Base-by-base conservation (phyloP, 2,888 invertebrate species). In the Blastobasis lacticolella region DNA sequence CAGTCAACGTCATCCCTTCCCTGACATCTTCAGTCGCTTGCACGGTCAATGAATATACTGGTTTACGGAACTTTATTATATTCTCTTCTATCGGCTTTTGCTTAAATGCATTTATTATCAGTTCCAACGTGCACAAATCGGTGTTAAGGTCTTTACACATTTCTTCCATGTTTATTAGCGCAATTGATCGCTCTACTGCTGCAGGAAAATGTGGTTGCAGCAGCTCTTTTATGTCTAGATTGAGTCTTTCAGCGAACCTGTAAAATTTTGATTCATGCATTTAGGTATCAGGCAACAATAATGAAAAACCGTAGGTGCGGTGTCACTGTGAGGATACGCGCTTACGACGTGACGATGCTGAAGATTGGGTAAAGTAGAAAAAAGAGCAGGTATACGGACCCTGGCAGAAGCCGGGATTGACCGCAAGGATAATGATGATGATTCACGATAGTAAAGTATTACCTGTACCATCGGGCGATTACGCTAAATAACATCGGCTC, bases 11-110 rank as follows among this genome's bases (percentile, higher is more conserved):
- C 57, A 89, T 90, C 0, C 93, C 93, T 38, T 85, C 73, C 43
- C 73, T 81, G 4, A 97, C 73, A 65, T 94, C 93, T 0, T 91
- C 88, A 4, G 94, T 89, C 46, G 89, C 90, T 8, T 90, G 92
- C n/a, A 95, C 80, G 10, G 92, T 91, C 56, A 92, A 89, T 51
- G 93, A 93, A 70, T 97, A 97, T 6, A 97, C 83, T 0, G 96
- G 95, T 57, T 91, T 79, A 54, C 81, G 80, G 67, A 92, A 93
- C 8, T 90, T 89, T 54, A 96, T 91, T 5, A 84, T 70, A 58
- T 95, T 91, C 75, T 97, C 97, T 69, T 94, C 92, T 57, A 93
- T 90, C 5, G 91, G 82, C 23, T 92, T 90, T 73, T 92, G 92
- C 47, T 90, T 89, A 52, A 97, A 89, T 0, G 94, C 94, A 55